Percentiles rank a stretch among this genome's conserved stretches.
Evolutionary conservation across 1,140 invertebrate species (phyloP).

Genomic region (Armadillidium nasatum): DNA sequence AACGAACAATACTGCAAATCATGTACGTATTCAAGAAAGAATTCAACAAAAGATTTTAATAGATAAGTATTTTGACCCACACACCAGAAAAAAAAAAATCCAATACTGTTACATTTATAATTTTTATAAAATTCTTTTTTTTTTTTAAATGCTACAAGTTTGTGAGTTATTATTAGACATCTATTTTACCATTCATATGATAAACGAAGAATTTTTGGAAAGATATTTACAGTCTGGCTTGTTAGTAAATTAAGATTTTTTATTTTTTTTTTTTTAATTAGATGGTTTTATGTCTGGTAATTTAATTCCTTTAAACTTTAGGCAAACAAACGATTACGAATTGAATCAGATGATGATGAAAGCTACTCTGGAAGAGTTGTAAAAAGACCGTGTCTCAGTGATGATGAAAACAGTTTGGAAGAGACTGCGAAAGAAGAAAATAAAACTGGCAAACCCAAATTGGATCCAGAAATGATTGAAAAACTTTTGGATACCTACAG

Average conservation of each 20-base stretch:
- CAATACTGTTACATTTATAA: too few relatives aligned
- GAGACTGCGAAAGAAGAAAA: neutral
- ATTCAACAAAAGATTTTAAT: too few relatives aligned
- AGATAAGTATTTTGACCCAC: too few relatives aligned
- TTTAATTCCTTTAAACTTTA: neutral
- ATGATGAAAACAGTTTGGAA: neutral
- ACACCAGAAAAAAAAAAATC: too few relatives aligned
- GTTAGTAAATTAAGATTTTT: too few relatives aligned
- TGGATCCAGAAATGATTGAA: neutral
- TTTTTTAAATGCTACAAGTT: too few relatives aligned
- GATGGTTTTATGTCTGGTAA: neutral
- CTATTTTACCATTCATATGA: too few relatives aligned
- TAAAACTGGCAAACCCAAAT: neutral
- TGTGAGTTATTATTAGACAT: too few relatives aligned
- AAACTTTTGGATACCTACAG: constrained; percentile 1
- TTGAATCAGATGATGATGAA: neutral
- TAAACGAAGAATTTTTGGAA: too few relatives aligned
- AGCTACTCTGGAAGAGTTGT: neutral
- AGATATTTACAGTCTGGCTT: too few relatives aligned
- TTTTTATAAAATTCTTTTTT: too few relatives aligned
- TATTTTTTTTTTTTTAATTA: neutral
- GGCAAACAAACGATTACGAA: neutral
- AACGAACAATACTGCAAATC: neutral
- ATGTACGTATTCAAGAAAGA: neutral
- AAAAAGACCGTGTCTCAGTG: neutral